Conservation (phyloP, 2,797 vertebrate species). For the Oryzias sinensis region DNA sequence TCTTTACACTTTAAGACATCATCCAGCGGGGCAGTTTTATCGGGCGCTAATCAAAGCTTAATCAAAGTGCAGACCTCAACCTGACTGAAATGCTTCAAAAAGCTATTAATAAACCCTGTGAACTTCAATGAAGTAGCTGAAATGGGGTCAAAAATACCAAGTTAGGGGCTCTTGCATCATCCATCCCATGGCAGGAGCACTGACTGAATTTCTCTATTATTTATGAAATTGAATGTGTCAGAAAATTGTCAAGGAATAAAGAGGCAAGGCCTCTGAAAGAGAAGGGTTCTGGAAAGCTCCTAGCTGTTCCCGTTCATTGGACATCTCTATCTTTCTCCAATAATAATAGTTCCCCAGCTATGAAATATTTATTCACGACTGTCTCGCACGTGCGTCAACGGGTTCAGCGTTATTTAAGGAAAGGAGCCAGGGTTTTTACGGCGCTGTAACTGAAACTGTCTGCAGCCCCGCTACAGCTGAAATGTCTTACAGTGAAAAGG, state of each 20-base stretch:
- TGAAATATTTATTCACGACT: neutral
- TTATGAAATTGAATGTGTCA: neutral
- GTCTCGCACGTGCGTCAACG: neutral
- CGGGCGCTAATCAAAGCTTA: too few species aligned
- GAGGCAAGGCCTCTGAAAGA: too few species aligned
- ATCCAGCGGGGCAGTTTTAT: too few species aligned
- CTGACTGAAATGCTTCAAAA: too few species aligned
- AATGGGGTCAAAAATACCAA: too few species aligned
- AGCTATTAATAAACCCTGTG: too few species aligned
- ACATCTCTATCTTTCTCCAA: neutral
- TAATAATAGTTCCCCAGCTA: neutral
- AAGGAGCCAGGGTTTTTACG: neutral
- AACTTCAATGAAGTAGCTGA: too few species aligned
- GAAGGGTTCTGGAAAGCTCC: neutral
- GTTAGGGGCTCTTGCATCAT: neutral
- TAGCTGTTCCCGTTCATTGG: neutral
- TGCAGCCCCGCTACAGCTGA: neutral
- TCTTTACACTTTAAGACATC: too few species aligned
- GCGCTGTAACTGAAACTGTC: neutral
- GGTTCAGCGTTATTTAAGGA: neutral
- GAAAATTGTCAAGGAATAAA: neutral
- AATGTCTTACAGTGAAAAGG: neutral
- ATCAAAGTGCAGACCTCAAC: too few species aligned
- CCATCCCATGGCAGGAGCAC: neutral
- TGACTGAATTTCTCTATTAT: neutral